Base-by-base conservation (phyloP, 53 echinoderm and acorn worm species). In the Actinopyga echinites region DNA sequence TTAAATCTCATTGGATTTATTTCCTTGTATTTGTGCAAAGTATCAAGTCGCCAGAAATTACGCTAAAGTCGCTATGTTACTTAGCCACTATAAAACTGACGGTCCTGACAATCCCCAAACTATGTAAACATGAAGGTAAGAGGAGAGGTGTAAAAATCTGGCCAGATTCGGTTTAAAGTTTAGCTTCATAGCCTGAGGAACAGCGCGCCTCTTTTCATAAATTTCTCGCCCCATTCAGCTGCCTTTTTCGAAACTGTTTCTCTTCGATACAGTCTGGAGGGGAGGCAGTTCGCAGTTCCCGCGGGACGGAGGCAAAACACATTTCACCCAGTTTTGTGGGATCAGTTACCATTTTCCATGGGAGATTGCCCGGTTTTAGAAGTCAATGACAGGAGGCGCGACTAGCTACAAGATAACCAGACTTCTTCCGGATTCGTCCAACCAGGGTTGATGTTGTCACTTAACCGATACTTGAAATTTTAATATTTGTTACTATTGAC, bases 61-160 rank as follows among this genome's bases (percentile, higher is more conserved):
- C 71, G 71, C 22, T 71, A 40, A 71, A 71, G 71, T 71, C 71
- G 71, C 71, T 71, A 71, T 71, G 71, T 71, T 71, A 71, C 71
- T 71, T 71, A 71, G 71, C 71, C 71, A 71, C 40, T 28, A 37
- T 49, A 71, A 38, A 71, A 71, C 71, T 71, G 71, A 71, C 71
- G 44, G 71, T 24, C 71, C 23, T 68, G 13, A 44, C 40, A 40
- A 71, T 42, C 34, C 71, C 71, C 45, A 71, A 71, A 71, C 71
- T 71, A 40, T 71, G 71, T 71, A 38, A 71, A 71, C 71, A 71
- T 28, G 71, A 71, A 22, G 25, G 22, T 40, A 44, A 71, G 44
- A 7, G 43, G 71, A 71, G 71, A 71, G 71, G 71, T 71, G 71
- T 71, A 71, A 71, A 44, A 71, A 71, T 37, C 71, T 71, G 21